Percentiles rank a stretch among this genome's conserved stretches.
Evolutionary conservation across 2,888 invertebrate species (phyloP).

Genomic region (Phasia obesa): DNA sequence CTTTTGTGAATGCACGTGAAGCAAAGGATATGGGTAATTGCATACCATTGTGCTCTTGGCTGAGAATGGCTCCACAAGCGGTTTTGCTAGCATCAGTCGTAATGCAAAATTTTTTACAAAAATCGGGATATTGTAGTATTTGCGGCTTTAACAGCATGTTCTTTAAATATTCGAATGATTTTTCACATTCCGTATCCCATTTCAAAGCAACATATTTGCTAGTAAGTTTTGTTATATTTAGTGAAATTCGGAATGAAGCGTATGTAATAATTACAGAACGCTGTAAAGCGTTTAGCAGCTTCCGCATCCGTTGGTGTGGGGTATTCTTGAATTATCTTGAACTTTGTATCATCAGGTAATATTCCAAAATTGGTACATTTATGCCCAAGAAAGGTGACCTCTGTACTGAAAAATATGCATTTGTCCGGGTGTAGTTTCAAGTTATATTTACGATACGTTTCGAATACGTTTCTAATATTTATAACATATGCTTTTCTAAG

Average conservation of each 20-base stretch:
- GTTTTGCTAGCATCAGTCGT: conserved; percentile 20
- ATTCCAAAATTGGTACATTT: conserved; percentile 8
- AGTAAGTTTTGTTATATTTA: conserved; percentile 4
- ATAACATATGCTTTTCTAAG: background rate
- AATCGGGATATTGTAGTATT: conserved; percentile 19
- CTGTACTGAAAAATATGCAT: background rate
- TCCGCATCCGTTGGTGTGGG: background rate
- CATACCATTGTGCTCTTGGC: background rate
- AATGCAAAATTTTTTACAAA: conserved; percentile 8
- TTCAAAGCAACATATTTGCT: background rate
- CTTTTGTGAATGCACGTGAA: conserved; percentile 17
- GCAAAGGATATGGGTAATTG: conserved; percentile 1
- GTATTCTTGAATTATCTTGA: background rate
- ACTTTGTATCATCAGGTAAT: conserved; percentile 12
- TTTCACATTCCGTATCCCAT: background rate
- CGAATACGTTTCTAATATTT: background rate
- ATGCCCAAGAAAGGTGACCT: background rate
- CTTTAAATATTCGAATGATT: conserved; percentile 19
- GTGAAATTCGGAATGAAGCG: background rate
- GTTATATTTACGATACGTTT: background rate
- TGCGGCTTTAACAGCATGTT: background rate
- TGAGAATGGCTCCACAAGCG: background rate
- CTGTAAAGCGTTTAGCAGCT: conserved; percentile 9
- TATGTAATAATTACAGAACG: conserved; percentile 20
- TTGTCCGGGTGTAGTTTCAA: conserved; percentile 9